Evolutionary conservation across 2,797 vertebrate genomes (phyloP).

Genomic region (Sorex maritimensis): DNA sequence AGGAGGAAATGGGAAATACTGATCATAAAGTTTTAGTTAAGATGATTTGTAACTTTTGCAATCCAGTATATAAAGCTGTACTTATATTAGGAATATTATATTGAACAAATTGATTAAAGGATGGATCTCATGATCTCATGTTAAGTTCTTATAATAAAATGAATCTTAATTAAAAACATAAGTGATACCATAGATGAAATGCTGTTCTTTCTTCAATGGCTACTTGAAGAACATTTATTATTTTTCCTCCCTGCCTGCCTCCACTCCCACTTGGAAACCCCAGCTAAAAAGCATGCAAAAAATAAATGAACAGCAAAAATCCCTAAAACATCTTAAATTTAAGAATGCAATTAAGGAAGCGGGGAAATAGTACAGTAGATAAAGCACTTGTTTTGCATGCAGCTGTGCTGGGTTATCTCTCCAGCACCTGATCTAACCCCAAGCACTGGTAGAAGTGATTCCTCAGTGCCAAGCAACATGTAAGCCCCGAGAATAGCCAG

Average conservation of each 20-base stretch:
- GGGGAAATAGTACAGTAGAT: no score
- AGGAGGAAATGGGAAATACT: neutral
- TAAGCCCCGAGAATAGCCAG: no score
- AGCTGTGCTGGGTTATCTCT: no score
- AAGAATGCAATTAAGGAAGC: no score
- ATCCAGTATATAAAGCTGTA: neutral
- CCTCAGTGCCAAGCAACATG: no score
- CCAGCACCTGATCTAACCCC: no score
- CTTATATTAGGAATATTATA: neutral
- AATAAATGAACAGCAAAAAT: neutral
- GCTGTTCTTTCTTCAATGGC: neutral
- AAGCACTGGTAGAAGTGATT: no score
- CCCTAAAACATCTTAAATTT: no score
- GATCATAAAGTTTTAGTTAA: neutral
- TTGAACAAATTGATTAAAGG: neutral
- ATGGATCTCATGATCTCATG: neutral
- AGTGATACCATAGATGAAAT: neutral
- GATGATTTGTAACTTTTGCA: neutral
- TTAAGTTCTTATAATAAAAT: neutral
- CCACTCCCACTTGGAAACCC: neutral
- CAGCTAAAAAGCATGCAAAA: neutral
- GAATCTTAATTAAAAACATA: neutral
- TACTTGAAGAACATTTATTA: neutral
- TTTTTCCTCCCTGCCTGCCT: neutral
- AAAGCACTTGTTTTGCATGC: no score